Percentiles rank a stretch among this genome's conserved stretches.
phyloP scores from a whole-genome alignment of 2,113 vertebrate species.

The Acrocephalus kingi region DNA sequence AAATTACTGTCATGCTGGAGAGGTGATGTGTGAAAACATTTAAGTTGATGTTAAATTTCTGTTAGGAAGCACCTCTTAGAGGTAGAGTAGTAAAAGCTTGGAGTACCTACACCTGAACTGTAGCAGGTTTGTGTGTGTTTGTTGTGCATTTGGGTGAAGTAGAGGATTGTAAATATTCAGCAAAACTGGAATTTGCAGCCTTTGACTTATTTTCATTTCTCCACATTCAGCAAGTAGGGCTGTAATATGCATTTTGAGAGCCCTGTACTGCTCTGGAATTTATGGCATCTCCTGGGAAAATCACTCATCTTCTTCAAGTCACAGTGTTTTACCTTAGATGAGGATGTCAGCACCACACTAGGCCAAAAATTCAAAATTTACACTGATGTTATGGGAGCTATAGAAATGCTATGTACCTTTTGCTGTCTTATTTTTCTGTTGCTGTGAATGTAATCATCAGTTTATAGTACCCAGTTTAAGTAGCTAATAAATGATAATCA shows the following conservation, averaged over 20 bases:
- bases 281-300: not conserved
- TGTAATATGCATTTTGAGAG: not conserved
- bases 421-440: not conserved
- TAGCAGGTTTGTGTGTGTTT: not conserved
- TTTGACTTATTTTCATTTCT: not conserved
- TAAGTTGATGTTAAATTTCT: not conserved
- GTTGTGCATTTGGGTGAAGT: not conserved
- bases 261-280: not conserved
- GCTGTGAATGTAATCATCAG: not conserved
- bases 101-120: not conserved
- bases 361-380: not conserved
- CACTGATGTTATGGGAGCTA: not conserved
- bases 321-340: not conserved
- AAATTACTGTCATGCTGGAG: not conserved
- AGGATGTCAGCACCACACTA: not conserved
- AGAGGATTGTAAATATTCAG: not conserved
- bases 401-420: not conserved
- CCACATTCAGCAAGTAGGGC: not conserved
- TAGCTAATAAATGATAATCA: not conserved
- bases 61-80: not conserved
- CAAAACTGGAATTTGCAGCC: not conserved
- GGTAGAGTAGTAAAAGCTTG: not conserved
- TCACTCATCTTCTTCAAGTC: not conserved
- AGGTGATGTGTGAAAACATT: not conserved
- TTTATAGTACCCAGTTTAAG: not conserved